Base-by-base conservation (phyloP, 2,888 invertebrate species). In the Drosophila cognata region DNA sequence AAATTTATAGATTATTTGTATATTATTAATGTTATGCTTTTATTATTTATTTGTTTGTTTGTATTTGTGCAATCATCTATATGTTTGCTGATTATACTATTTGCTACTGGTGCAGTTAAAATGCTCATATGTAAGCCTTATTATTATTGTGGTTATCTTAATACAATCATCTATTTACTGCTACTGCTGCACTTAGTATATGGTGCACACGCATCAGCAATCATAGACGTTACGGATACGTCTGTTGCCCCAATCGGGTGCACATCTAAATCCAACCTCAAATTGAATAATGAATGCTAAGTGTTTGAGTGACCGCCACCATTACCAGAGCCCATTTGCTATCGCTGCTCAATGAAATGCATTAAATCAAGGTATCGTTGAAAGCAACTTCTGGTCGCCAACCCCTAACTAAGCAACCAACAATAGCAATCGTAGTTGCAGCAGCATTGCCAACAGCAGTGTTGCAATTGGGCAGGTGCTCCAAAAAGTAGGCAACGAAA, bases 361-460 rank as follows among this genome's bases (percentile, higher is more conserved):
- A 85, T 89, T 85, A 85, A 85, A 85, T 85, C 84, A 85, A 89
- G 71, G 84, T 84, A 85, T 89, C 84, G 84, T 82, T 87, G 89
- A 84, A 87, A 87, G 84, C 68, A 65, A 84, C 73, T 79, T 65
- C 78, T 73, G 72, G 60, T 58, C 60, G 70, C 43, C 58, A 46
- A 41, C 53, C 38, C 11, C 38, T 21, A 50, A 35, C 31, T 29
- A 31, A 31, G 11, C 43, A 43, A 29, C 28, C 56, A 41, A 48
- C 58, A 74, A 60, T 71, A 8, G 35, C 43, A 71, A 31, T 31
- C 25, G 51, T 29, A 36, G 38, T 33, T 16, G 67, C 48, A n/a
- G 28, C 36, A 25, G 16, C 46, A 46, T 46, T 46, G 16, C 28
- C 36, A 21, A 11, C 57, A 52, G 57, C 57, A 21, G 31, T 21